phyloP scores from a whole-genome alignment of 2,888 invertebrate species.

The Drosophila buzzatii region DNA sequence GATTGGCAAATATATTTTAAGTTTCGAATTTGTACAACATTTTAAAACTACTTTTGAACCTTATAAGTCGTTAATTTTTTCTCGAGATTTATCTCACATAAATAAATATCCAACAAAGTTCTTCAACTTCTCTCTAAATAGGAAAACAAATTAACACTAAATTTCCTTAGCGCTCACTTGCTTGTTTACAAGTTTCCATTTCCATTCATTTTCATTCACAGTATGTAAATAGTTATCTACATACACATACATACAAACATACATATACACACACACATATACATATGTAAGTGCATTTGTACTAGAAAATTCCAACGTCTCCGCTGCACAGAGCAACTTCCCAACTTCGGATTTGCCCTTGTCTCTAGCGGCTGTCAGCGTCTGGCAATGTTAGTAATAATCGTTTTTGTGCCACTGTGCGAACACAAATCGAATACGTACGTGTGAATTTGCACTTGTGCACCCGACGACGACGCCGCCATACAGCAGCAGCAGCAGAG shows the following conservation, averaged over 20 bases:
- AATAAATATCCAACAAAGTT: neutral
- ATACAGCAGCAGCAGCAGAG: conserved; percentile 33
- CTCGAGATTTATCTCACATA: neutral
- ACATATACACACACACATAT: neutral
- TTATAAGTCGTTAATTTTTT: neutral
- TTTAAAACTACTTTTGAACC: neutral
- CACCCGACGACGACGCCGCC: conserved; percentile 51
- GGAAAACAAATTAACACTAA: conserved; percentile 10
- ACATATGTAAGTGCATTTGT: conserved; percentile 21
- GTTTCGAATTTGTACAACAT: neutral
- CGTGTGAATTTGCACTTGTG: conserved; percentile 81
- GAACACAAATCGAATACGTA: conserved; percentile 75
- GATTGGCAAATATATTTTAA: neutral
- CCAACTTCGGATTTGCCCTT: conserved; percentile 41
- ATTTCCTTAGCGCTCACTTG: conserved; percentile 31
- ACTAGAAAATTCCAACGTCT: conserved; percentile 51
- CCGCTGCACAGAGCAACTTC: conserved; percentile 17
- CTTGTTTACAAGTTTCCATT: conserved; percentile 45
- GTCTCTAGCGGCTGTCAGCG: conserved; percentile 17
- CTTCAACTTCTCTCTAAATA: conserved; percentile 1
- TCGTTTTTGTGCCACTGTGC: conserved; percentile 66
- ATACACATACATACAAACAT: neutral
- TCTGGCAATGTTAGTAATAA: conserved; percentile 34
- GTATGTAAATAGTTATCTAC: conserved; percentile 33
- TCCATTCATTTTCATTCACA: conserved; percentile 43